Base-by-base conservation (phyloP, 2,888 invertebrate species). In the Antheraea yamamai region DNA sequence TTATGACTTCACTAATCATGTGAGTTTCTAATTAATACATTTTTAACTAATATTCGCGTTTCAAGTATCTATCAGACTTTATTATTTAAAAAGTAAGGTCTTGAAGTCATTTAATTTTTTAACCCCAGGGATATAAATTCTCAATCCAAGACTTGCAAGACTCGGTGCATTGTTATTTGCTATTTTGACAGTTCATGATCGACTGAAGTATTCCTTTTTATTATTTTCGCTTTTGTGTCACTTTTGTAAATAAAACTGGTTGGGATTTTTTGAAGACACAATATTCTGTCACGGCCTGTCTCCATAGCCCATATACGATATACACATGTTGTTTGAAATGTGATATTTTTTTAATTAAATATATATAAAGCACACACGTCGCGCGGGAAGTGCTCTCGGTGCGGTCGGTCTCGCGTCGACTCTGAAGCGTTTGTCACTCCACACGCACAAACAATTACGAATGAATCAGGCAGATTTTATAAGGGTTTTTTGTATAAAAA, bases 221-320 rank as follows among this genome's bases (percentile, higher is more conserved):
- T 55, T 55, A 4, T 55, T 55, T 55, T 55, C 6, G 4, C 55
- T 18, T 18, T 55, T 18, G 55, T 58, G 8, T 6, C 6, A 2
- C n/a, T 12, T 26, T 16, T 4, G 16, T 26, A 66, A 66, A 12
- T 64, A 74, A 66, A 58, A 76, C 73, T 73, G 39, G 26, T 64
- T 72, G 61, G 20, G 26, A 51, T 61, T 14, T 20, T 12, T 73
- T 64, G 47, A 47, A 66, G 35, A 92, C 87, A 88, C 66, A 78
- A 85, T 87, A 87, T 82, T 93, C 87, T 93, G 89, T 76, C 79
- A 51, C 75, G 75, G 58, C 1, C 23, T 79, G 84, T 85, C 89
- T 88, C 94, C 92, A 93, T 91, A 92, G 91, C 85, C 90, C 87
- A 91, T 93, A 92, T 94, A 92, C 89, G 89, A 89, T 89, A 92